Conservation (phyloP, 1,140 invertebrate species). For the Maniola jurtina region DNA sequence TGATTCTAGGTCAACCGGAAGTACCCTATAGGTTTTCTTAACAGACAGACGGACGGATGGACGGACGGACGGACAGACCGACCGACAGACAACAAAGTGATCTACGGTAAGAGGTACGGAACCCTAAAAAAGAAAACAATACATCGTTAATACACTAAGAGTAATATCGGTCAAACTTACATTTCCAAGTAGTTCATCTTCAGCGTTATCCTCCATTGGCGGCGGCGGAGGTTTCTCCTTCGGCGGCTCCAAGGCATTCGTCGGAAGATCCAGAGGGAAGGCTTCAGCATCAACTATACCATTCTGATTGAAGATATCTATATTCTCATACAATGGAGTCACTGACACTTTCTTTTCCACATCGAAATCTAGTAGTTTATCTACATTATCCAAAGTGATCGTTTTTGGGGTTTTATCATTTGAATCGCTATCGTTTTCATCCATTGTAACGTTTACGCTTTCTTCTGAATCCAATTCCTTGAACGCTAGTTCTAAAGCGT, state of each 20-base stretch:
- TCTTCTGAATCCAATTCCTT: constrained; percentile 80
- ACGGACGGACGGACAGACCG: too few relatives aligned
- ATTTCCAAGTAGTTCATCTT: constrained; percentile 71
- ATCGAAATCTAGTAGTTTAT: constrained; percentile 46
- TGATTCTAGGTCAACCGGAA: too few relatives aligned
- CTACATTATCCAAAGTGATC: constrained; percentile 32
- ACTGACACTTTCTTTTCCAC: constrained; percentile 58
- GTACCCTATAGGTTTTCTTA: too few relatives aligned
- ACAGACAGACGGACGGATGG: too few relatives aligned
- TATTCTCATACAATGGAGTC: constrained; percentile 80
- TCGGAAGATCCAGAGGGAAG: constrained; percentile 76
- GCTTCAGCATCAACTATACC: constrained; percentile 42
- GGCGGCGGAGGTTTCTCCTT: constrained; percentile 93
- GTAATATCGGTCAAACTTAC: constrained; percentile 39
- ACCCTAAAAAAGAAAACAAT: too few relatives aligned
- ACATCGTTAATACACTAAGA: not conserved
- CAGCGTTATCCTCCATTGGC: constrained; percentile 80
- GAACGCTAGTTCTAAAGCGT: constrained; percentile 81
- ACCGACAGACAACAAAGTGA: too few relatives aligned
- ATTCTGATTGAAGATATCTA: constrained; percentile 78
- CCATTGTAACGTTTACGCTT: constrained; percentile 51
- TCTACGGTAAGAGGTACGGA: too few relatives aligned
- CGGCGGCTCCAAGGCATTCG: constrained; percentile 85
- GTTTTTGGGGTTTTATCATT: constrained; percentile 26
- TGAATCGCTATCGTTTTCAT: constrained; percentile 29